Evolutionary conservation across 2,888 invertebrate species (phyloP), one percentile per base, ranked within the genome.

Genomic region (Teleogryllus oceanicus): DNA sequence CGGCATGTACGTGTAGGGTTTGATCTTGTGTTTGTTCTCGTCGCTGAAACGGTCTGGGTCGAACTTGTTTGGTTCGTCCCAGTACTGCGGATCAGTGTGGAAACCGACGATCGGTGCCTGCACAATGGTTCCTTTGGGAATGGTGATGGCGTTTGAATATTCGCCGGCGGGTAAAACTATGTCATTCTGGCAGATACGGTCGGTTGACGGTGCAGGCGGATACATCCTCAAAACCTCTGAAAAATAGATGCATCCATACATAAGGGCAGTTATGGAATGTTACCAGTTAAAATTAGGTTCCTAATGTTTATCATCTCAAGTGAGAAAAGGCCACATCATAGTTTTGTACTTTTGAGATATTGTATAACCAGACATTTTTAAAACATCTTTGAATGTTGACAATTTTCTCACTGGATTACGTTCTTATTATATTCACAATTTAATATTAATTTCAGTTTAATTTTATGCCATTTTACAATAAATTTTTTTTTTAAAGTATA

Each of bases 41-140:
- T 87, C 86, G 0, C 85, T 86, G 83, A 89, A 89, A 78, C 88
- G 84, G 37, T 89, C 88, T 0, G 91, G 91, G 84, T 91, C 89
- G 79, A 91, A 92, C 83, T 89, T 89, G 0, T 85, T 83, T 0
- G 91, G 86, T 37, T 86, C 84, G 5, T 85, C 84, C 80, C 84
- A 86, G 82, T 84, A 83, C 62, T 85, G 83, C 2, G 83, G 82
- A 80, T 86, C 85, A 50, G 83, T 83, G 78, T 87, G 87, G 37
- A 87, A 79, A 0, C 86, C 85, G 87, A 88, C 78, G 81, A 83
- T 51, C 80, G 85, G 82, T 82, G 80, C 81, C 82, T 80, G 49
- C 3, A 85, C 82, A 0, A 81, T 77, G 21, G 80, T 82, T 16
- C 84, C 85, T 78, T 74, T 24, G 16, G 24, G 24, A 12, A 79